phyloP scores from a whole-genome alignment of 2,888 invertebrate genomes.

The Rambutsinella grinnellia region DNA sequence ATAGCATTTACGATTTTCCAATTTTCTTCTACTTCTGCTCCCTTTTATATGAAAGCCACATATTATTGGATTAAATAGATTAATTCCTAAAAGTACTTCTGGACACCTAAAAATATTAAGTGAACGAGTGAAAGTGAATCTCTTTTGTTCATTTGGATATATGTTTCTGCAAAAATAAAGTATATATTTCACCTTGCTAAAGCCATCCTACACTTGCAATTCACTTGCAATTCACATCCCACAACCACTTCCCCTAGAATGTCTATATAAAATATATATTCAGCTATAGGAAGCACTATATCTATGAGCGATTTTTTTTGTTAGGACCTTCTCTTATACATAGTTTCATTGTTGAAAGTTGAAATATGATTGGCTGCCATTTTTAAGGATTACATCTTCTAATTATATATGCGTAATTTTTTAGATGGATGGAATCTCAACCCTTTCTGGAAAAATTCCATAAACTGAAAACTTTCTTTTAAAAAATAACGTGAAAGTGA shows the following conservation, averaged over 20 bases:
- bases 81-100: too few species aligned
- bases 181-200: constrained; percentile 29
- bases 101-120: too few species aligned
- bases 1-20: not conserved
- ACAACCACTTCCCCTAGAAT: constrained; percentile 29
- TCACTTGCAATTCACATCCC: constrained; percentile 24
- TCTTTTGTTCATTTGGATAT: constrained; percentile 9
- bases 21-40: not conserved
- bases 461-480: not conserved
- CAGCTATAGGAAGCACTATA: not conserved
- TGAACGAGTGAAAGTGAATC: constrained; percentile 43
- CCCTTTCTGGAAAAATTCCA: constrained; percentile 1
- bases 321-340: not conserved
- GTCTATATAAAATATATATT: not conserved
- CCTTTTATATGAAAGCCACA: too few species aligned
- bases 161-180: not conserved
- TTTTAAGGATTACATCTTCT: constrained; percentile 38
- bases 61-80: too few species aligned
- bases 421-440: constrained; percentile 7
- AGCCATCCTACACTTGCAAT: constrained; percentile 28
- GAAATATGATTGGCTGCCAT: constrained; percentile 26
- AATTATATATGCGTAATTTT: constrained; percentile 10
- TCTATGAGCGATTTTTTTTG: not conserved
- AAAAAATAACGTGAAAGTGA: not conserved
- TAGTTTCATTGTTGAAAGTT: not conserved